Evolutionary conservation across 2,888 invertebrate species (phyloP), one percentile per base, ranked within the genome.

Genomic region (Timema cristinae): DNA sequence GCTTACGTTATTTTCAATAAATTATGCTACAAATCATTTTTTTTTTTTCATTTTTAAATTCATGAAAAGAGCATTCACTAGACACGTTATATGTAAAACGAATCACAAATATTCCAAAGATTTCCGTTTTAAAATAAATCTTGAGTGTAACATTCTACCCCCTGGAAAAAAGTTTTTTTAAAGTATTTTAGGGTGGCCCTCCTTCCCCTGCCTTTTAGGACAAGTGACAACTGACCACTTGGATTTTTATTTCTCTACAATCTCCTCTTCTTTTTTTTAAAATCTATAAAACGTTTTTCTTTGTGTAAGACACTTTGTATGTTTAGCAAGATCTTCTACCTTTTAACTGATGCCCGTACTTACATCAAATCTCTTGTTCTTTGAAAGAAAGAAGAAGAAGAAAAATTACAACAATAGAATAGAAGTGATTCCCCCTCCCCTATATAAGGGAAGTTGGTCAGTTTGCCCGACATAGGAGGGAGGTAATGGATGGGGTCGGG

Each of bases 161-260:
- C 32, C 32, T 32, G 1, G 4, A 32, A 32, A 32, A 32, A 32
- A 32, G 32, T 32, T 32, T 32, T 32, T 32, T 32, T 32, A 32
- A 32, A 32, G 32, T 32, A 32, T 32, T 32, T 32, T 32, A 32
- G 32, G 32, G 32, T 32, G 4, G 32, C 32, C 32, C 32, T 4
- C 32, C 32, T 32, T 32, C 32, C 32, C 32, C 32, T 32, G 32
- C 32, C 32, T 4, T 32, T 32, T 32, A 32, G 47, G n/a, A 63
- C 63, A 63, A 63, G 63, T 63, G 63, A 10, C 32, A 59, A 63
- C 63, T 63, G 63, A 63, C 63, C 63, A 63, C 63, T 63, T 63
- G 63, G 32, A 48, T 11, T 63, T 15, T n/a, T 47, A n/a, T 63
- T 11, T 16, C 47, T 7, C 11, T 11, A 63, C 13, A 47, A 11